These are phyloP conservation scores for Anthonomus grandis DNA, from an alignment of 1,140 invertebrate genomes.

Conservation along the genomic window DNA sequence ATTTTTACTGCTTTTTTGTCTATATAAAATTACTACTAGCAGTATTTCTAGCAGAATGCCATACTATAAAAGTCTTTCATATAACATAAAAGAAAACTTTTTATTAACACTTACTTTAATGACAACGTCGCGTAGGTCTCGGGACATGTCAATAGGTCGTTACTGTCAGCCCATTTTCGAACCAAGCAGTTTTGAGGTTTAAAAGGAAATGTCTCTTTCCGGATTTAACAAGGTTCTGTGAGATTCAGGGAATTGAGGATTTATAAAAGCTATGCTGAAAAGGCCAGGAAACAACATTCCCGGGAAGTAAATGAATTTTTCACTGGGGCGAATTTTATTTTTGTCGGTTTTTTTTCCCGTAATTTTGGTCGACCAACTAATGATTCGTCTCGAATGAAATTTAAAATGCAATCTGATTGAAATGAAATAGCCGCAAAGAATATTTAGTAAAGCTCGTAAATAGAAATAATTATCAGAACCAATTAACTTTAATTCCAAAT, in stretches of 20 bases:
- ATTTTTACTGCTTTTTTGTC: no score
- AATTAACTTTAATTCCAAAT: no score
- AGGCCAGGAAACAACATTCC: no score
- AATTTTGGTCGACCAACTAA: no score
- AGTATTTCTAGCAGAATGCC: no score
- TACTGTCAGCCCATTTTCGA: slow-evolving; percentile 13
- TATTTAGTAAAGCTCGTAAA: not conserved
- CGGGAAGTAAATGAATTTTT: not conserved
- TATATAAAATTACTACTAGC: no score
- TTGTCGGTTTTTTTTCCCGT: no score
- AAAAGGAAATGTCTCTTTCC: slow-evolving; percentile 3
- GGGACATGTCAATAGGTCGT: slow-evolving; percentile 17
- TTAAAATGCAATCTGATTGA: slow-evolving; percentile 1
- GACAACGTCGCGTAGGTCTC: not conserved
- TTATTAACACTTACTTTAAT: slow-evolving; percentile 30
- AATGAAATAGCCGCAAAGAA: not conserved
- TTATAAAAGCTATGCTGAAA: not conserved
- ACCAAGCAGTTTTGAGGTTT: slow-evolving; percentile 14
- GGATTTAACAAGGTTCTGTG: slow-evolving; percentile 2
- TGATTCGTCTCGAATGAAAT: not conserved
- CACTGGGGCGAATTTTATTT: no score
- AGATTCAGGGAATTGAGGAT: slow-evolving; percentile 6
- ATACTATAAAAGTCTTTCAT: no score
- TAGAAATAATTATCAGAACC: no score
- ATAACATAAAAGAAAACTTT: no score